phyloP scores from a whole-genome alignment of 2,113 vertebrate genomes.

The Crocuta crocuta region DNA sequence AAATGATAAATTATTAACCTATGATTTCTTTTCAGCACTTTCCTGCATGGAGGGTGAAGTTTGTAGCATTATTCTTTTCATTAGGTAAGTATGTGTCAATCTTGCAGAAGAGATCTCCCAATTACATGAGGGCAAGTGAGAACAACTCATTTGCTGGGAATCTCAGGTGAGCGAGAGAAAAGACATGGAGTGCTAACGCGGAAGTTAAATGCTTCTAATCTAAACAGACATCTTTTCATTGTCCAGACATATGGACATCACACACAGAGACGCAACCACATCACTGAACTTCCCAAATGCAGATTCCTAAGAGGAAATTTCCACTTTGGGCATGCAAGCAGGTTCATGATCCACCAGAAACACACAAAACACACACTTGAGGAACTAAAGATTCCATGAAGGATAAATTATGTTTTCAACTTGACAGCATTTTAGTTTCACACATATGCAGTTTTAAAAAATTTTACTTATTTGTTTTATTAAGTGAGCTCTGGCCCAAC shows the following conservation, averaged over 20 bases:
- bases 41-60: neutral
- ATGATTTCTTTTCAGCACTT: neutral
- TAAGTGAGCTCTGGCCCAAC: neutral
- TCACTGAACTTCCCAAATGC: slow-evolving; percentile 56
- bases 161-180: neutral
- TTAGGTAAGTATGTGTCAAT: neutral
- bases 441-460: neutral
- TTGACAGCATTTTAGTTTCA: neutral
- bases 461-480: neutral
- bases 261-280: slow-evolving; percentile 62
- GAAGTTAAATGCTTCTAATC: slow-evolving; percentile 33
- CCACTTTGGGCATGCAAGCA: neutral
- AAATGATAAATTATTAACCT: slow-evolving; percentile 60
- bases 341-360: neutral
- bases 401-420: neutral
- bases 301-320: neutral
- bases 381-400: neutral
- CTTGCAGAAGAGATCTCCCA: neutral
- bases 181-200: neutral
- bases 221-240: slow-evolving; percentile 68
- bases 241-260: slow-evolving; percentile 22
- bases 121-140: slow-evolving; percentile 11
- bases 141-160: neutral
- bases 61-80: neutral
- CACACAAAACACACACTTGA: slow-evolving; percentile 10